phyloP scores from a whole-genome alignment of 2,797 vertebrate species.

The Pelodytes ibericus region DNA sequence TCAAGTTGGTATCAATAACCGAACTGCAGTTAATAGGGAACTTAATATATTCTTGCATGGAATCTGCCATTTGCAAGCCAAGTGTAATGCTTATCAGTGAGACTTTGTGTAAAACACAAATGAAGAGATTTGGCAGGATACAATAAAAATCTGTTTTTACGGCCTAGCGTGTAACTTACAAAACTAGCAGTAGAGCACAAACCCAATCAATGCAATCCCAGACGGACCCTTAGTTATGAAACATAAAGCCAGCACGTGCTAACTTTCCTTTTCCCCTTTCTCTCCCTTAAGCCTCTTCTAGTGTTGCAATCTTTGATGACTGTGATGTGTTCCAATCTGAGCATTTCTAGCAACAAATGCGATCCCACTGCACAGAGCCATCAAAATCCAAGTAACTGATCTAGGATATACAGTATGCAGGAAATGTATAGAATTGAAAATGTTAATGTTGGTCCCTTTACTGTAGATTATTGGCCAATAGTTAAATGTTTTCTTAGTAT shows the following conservation, averaged over 20 bases:
- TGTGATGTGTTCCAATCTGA: slow-evolving; percentile 61
- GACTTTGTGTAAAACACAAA: slow-evolving; percentile 58
- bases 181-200: slow-evolving; percentile 66
- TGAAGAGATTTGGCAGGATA: slow-evolving; percentile 61
- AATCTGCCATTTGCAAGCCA: slow-evolving; percentile 53
- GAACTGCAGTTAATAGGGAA: slow-evolving; percentile 27
- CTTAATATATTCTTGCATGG: slow-evolving; percentile 31
- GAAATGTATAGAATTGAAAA: no score
- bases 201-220: slow-evolving; percentile 65
- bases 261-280: slow-evolving; percentile 44
- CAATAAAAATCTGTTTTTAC: slow-evolving; percentile 66
- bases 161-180: slow-evolving; percentile 65
- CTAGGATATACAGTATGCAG: no score
- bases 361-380: no score
- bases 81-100: slow-evolving; percentile 57
- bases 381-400: no score
- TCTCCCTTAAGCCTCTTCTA: slow-evolving; percentile 61
- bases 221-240: slow-evolving; percentile 67
- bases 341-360: background rate
- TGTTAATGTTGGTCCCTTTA: no score
- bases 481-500: no score
- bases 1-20: slow-evolving; percentile 10
- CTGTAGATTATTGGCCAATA: no score
- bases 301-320: slow-evolving; percentile 59
- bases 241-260: slow-evolving; percentile 66